These are phyloP conservation scores for Dreissena rostriformis DNA, from an alignment of 1,140 invertebrate species.

Conservation along the genomic window DNA sequence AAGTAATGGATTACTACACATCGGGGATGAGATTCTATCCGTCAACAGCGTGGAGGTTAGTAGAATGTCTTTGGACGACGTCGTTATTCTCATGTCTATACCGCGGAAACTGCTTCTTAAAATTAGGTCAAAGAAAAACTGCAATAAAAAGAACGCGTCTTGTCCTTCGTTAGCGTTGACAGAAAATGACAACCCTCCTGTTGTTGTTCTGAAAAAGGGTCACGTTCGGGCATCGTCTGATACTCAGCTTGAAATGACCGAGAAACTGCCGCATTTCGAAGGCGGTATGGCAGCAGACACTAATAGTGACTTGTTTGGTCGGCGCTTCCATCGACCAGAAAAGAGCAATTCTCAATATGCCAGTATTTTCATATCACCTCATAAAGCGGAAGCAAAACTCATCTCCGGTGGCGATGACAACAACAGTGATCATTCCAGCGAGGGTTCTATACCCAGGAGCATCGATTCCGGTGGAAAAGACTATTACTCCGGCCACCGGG, in stretches of 20 bases:
- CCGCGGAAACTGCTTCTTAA: constrained; percentile 96
- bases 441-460: constrained; percentile 75
- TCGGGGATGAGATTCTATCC: constrained; percentile 99
- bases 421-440: constrained; percentile 76
- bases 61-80: constrained; percentile 98
- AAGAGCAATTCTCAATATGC: constrained; percentile 73
- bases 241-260: constrained; percentile 86
- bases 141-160: constrained; percentile 78
- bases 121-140: constrained; percentile 85
- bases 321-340: constrained; percentile 54
- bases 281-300: constrained; percentile 54
- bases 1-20: constrained; percentile 96
- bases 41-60: constrained; percentile 99
- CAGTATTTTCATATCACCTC: constrained; percentile 78
- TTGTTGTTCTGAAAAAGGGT: constrained; percentile 95
- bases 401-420: constrained; percentile 73
- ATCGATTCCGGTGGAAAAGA: constrained; percentile 65
- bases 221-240: constrained; percentile 72
- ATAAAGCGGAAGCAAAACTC: constrained; percentile 76
- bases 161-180: constrained; percentile 76
- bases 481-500: constrained; percentile 67
- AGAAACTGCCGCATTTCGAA: constrained; percentile 88
- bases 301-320: constrained; percentile 62
- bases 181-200: constrained; percentile 90
- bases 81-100: constrained; percentile 99